These are phyloP conservation scores for Gonocerus acuteangulatus DNA, from an alignment of 2,888 invertebrate genomes.

Conservation along the genomic window DNA sequence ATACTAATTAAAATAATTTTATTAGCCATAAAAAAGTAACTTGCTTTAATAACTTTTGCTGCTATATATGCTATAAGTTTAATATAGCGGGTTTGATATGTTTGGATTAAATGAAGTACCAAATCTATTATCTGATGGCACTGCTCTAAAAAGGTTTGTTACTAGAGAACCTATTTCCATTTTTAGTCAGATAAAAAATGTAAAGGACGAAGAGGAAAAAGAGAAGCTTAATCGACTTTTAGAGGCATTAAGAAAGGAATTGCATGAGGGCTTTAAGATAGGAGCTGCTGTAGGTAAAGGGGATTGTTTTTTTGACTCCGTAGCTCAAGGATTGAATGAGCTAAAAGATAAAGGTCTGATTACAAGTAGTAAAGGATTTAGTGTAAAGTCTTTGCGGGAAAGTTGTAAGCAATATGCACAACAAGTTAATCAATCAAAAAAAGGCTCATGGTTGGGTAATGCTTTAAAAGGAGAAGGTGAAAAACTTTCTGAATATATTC, in stretches of 20 bases:
- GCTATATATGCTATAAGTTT: neutral
- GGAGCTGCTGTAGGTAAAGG: slow-evolving; percentile 3
- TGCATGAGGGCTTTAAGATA: slow-evolving; percentile 2
- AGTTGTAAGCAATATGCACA: slow-evolving; percentile 1
- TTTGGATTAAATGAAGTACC: neutral
- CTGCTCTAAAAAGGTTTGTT: neutral
- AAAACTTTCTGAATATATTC: slow-evolving; percentile 3
- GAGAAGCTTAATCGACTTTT: slow-evolving; percentile 1
- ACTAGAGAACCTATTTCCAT: slow-evolving; percentile 5
- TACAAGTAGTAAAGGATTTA: slow-evolving; percentile 5
- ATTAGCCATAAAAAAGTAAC: no score
- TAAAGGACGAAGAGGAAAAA: neutral
- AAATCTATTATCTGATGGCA: neutral
- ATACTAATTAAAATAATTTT: no score
- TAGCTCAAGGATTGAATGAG: slow-evolving; percentile 2
- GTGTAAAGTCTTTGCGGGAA: slow-evolving; percentile 5
- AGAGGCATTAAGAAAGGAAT: neutral
- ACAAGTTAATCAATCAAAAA: slow-evolving; percentile 2
- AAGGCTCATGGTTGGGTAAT: slow-evolving; percentile 3
- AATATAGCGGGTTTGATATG: neutral
- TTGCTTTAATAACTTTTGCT: neutral
- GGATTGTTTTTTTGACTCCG: slow-evolving; percentile 1
- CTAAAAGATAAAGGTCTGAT: slow-evolving; percentile 3
- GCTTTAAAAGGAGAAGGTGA: slow-evolving; percentile 5
- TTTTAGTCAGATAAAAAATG: slow-evolving; percentile 2